These are phyloP conservation scores for Epizoanthus scotinus DNA, from an alignment of 92 coral and sea anemone genomes.

Conservation along the genomic window DNA sequence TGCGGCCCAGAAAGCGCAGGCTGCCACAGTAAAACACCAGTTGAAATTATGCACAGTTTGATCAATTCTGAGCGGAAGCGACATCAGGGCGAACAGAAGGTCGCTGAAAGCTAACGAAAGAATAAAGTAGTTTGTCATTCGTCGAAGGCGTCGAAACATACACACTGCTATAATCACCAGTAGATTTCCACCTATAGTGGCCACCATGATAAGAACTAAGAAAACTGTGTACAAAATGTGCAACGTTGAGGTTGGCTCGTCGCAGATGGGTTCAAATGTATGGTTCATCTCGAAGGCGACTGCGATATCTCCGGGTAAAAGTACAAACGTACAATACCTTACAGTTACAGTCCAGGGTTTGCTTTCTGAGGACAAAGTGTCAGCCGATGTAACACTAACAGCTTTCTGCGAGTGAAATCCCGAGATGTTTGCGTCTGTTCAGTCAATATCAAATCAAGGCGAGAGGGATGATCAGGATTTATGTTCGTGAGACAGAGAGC, in stretches of 20 bases:
- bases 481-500: constrained; percentile 6
- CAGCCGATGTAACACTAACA: too few species aligned
- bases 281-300: constrained; percentile 14
- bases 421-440: not conserved
- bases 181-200: constrained; percentile 84
- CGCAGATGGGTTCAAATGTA: constrained; percentile 51
- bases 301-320: not conserved
- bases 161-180: constrained; percentile 84
- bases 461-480: constrained; percentile 19
- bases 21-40: constrained; percentile 78
- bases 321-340: too few species aligned
- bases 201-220: constrained; percentile 69
- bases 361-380: not conserved
- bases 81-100: constrained; percentile 71
- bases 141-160: constrained; percentile 78
- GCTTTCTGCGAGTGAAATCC: too few species aligned
- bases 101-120: constrained; percentile 92
- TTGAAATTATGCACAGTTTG: constrained; percentile 70
- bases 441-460: not conserved
- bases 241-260: constrained; percentile 45
- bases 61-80: constrained; percentile 85
- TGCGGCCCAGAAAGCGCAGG: constrained; percentile 79
- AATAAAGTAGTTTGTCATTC: constrained; percentile 81
- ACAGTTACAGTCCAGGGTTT: not conserved
- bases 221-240: constrained; percentile 65